Conservation (phyloP, 2,888 invertebrate genomes). For the Hipparchia sbordonii region DNA sequence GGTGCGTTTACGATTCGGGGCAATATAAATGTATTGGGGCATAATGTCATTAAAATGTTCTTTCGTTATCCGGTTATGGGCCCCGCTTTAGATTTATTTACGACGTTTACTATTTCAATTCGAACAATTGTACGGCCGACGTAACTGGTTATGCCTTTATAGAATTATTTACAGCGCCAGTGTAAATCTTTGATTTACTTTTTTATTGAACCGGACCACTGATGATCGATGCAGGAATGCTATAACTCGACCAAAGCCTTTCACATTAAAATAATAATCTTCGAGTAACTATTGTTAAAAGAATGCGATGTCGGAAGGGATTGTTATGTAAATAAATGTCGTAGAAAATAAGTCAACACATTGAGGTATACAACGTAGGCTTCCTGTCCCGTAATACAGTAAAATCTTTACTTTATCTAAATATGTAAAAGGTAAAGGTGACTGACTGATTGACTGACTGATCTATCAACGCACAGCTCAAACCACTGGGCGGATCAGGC, state of each 20-base stretch:
- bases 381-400: no score
- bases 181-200: constrained; percentile 38
- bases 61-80: constrained; percentile 53
- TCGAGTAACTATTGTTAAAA: no score
- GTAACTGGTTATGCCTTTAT: constrained; percentile 48
- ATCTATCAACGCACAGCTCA: no score
- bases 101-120: constrained; percentile 50
- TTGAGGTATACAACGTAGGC: no score
- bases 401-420: no score
- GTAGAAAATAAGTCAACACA: no score
- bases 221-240: constrained; percentile 6
- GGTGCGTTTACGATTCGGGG: constrained; percentile 59
- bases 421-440: no score
- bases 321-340: no score
- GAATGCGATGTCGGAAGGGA: no score
- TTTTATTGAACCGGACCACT: constrained; percentile 28
- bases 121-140: constrained; percentile 45
- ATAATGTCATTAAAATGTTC: constrained; percentile 65
- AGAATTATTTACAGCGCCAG: constrained; percentile 45
- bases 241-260: not conserved
- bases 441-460: no score
- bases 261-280: not conserved
- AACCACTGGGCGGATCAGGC: no score
- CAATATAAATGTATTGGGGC: constrained; percentile 57
- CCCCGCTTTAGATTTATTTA: constrained; percentile 61